Evolutionary conservation across 2,888 invertebrate species (phyloP).

Genomic region (Diachrysia chrysitis): DNA sequence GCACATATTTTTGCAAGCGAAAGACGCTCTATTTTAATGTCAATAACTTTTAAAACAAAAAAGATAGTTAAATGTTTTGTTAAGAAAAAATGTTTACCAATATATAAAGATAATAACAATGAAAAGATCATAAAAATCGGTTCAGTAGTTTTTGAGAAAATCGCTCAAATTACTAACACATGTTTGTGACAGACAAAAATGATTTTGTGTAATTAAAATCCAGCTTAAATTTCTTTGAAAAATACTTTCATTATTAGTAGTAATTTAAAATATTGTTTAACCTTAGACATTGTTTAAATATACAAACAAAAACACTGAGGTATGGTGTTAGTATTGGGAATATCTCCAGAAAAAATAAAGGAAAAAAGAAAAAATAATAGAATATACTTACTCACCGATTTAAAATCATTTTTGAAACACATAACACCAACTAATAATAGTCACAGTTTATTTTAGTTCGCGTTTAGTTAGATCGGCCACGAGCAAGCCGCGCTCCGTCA

Average conservation of each 20-base stretch:
- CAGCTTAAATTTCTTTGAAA: too few relatives aligned
- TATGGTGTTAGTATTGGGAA: too few relatives aligned
- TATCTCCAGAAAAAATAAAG: too few relatives aligned
- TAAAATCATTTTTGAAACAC: conserved; percentile 79
- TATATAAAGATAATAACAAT: neutral
- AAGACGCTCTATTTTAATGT: neutral
- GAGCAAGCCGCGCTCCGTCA: conserved; percentile 68
- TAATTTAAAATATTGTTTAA: too few relatives aligned
- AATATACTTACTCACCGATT: conserved; percentile 81
- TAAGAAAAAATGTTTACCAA: neutral
- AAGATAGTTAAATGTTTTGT: neutral
- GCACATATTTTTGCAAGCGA: neutral
- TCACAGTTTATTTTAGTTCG: conserved; percentile 31
- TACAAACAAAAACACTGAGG: too few relatives aligned
- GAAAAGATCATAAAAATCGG: neutral
- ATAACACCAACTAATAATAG: conserved; percentile 55
- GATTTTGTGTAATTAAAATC: neutral
- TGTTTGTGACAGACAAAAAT: neutral
- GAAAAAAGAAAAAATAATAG: neutral
- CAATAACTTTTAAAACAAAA: neutral
- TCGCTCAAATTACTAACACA: neutral
- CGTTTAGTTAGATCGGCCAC: conserved; percentile 58
- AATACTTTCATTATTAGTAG: too few relatives aligned
- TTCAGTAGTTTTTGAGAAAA: neutral
- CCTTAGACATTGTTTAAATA: too few relatives aligned